Evolutionary conservation across 2,797 vertebrate genomes (phyloP), one percentile per base, ranked within the genome.

Genomic region (Spizella passerina): DNA sequence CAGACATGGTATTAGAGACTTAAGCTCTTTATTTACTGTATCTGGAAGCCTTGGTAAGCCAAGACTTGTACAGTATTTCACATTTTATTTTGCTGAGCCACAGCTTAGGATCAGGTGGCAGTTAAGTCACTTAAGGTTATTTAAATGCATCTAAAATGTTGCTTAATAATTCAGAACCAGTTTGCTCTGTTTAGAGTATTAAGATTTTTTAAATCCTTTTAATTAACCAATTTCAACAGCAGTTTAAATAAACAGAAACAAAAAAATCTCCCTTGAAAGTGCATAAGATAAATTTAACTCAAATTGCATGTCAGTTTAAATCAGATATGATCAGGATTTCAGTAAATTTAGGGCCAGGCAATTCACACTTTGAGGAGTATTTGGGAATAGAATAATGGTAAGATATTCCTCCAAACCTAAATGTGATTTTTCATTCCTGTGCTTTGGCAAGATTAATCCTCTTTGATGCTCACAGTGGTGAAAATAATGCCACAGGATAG

Each of bases 121-220:
- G 96, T 93, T 97, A 95, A 98, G 97, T 98, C 97, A 97, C 95
- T 97, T 98, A 97, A 98, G 97, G 97, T 98, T 98, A 97, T 98
- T 97, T 97, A 97, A 72, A 97, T 97, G 97, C 97, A 98, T 97
- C 96, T 94, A 97, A 98, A 98, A 97, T 97, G 97, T 98, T 98
- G 97, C 97, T 98, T 98, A 98, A 98, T 98, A 98, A 98, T 98
- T 98, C 97, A 98, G 97, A 98, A 97, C 97, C 96, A 95, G 98
- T 98, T 98, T 98, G 98, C 95, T 98, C 94, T 97, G 96, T 98
- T 98, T 98, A 97, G 96, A 97, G 95, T 97, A 97, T 97, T 98
- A 98, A 96, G 97, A 96, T 97, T 97, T 97, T 97, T 96, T 90
- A 98, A 98, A 97, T 96, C 98, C 97, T 96, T 96, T 96, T 98